Percentiles rank a stretch among this genome's conserved stretches.
Conservation (phyloP, 2,113 vertebrate species). For the Pongo pygmaeus region DNA sequence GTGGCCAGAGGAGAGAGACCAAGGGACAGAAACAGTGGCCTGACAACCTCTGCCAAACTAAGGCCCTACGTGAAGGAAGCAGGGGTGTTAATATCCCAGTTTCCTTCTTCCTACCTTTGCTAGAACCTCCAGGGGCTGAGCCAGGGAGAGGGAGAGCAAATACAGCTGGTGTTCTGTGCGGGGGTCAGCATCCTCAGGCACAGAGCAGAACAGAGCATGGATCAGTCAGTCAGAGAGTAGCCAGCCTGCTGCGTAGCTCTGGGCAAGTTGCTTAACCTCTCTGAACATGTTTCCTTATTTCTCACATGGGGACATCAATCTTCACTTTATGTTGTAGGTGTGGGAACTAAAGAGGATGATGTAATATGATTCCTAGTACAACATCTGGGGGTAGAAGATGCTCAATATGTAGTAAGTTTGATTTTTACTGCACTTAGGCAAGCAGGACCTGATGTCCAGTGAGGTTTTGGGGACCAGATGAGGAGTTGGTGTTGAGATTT, state of each 20-base stretch:
- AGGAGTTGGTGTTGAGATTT: neutral
- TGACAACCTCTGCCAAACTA: neutral
- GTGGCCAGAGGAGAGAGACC: neutral
- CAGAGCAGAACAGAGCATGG: neutral
- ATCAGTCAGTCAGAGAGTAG: neutral
- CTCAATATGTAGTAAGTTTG: neutral
- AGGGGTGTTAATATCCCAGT: neutral
- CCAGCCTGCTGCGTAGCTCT: neutral
- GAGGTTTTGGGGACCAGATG: neutral
- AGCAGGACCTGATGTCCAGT: neutral
- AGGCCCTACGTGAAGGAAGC: neutral
- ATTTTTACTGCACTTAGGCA: neutral
- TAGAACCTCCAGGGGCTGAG: neutral
- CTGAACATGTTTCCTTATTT: neutral
- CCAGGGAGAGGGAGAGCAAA: neutral
- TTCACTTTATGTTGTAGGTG: neutral
- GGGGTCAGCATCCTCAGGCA: neutral
- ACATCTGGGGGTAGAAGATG: neutral
- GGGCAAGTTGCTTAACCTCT: neutral
- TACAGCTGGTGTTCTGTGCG: accelerated
- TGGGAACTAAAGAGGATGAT: neutral
- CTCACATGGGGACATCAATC: neutral
- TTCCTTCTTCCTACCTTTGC: neutral
- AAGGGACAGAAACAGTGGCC: neutral
- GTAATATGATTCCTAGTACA: neutral